Base-by-base conservation (phyloP, 2,113 vertebrate species). In the Cyanistes caeruleus region DNA sequence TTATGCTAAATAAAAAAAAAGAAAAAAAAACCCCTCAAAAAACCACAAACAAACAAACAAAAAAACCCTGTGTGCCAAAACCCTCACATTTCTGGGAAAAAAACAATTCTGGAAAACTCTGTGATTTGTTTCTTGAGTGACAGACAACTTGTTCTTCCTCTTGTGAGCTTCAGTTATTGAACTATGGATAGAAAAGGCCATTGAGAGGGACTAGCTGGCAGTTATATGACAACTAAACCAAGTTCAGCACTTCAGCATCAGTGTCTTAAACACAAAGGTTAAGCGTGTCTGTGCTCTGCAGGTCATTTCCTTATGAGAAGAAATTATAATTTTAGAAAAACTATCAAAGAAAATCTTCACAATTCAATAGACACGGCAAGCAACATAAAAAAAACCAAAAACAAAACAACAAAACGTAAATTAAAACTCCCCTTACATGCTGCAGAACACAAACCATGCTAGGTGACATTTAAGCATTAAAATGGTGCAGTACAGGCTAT, bases 241-340 rank as follows among this genome's bases (percentile, higher is more conserved):
- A 75, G 2, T 46, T 63, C 46, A 69, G 11, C 24, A 48, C n/a
- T 79, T 86, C 74, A 74, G 4, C 15, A 88, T 19, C 15, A 39
- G 23, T 1, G 0, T 27, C 35, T 53, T 31, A 2, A n/a, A 0
- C 11, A 2, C 4, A 33, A 69, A 82, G 9, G 14, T 46, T 51
- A 56, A 65, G 51, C 37, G 3, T 63, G 18, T 41, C 62, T 58
- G 15, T 64, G 31, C 1, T 82, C 22, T 76, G 30, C 15, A 35
- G 51, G 10, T 20, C 3, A 22, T 65, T 82, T 80, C 3, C 8
- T 5, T 79, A 16, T 56, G 73, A 86, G 59, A 58, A 37, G 4
- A 33, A 78, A 56, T 17, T 33, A 31, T n/a, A 25, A 59, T 90
- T 89, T 94, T 64, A 90, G 7, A 60, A 64, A 72, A 87, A 37